Base-by-base conservation (phyloP, 64 coral and sea anemone species). In the Dendrophyllia cribrosa region DNA sequence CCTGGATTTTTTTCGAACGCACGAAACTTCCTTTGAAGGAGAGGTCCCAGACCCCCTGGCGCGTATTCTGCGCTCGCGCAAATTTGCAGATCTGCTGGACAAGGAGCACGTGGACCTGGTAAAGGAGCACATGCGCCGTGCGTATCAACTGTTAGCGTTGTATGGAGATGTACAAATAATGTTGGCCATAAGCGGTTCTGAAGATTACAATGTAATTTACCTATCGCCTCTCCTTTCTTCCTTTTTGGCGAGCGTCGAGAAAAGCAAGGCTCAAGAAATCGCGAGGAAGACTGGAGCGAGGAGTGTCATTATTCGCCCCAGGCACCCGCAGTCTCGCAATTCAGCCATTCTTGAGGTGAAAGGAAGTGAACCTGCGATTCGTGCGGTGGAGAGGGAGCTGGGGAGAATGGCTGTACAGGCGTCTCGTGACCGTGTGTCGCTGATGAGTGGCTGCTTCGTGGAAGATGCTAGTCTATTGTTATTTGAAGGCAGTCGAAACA, bases 401-500 rank as follows among this genome's bases (percentile, higher is more conserved):
- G 89, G 93, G 61, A 88, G 81, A 34, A 93, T 98, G 90, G 67
- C 87, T 17, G n/a, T 34, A 56, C 83, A 87, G 65, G 87, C 91
- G 3, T 74, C 74, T 14, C 77, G 88, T 83, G 84, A 93, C 87
- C 75, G 91, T 6, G n/a, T 91, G 45, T 79, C 87, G 19, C 49
- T 98, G 72, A 90, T 98, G 93, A 91, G 81, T 34, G 22, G 85
- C 49, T 98, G 96, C 24, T 98, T 98, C 43, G 96, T 98, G 19
- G 88, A 95, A 46, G 93, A 87, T 20, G 93, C 96, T 17, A 98
- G 88, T 80, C 74, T 87, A 6, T 89, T 98, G 45, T 23, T 98
- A 59, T 98, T 96, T 71, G 96, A 98, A 92, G 83, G 87, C 20
- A 92, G 61, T 61, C 58, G 45, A 51, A 76, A 62, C 51, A 50